Percentiles rank a stretch among this genome's conserved stretches.
phyloP scores from a whole-genome alignment of 2,888 invertebrate species.

The Keiferia lycopersicella region DNA sequence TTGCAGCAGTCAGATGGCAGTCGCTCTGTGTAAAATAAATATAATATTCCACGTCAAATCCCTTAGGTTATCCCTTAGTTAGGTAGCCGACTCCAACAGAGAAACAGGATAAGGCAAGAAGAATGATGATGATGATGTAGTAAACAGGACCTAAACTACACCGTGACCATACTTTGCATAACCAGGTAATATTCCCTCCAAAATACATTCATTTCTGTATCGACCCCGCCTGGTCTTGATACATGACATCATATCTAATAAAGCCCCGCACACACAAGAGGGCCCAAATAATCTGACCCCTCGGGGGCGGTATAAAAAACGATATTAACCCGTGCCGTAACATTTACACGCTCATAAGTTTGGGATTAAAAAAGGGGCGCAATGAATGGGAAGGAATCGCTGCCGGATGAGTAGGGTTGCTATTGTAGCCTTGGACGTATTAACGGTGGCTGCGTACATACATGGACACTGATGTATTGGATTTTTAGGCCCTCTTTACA shows the following conservation, averaged over 20 bases:
- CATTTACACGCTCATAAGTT: conserved; percentile 74
- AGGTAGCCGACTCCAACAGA: too few relatives aligned
- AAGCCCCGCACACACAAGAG: conserved; percentile 8
- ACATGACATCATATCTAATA: conserved; percentile 19
- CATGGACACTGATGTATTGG: background rate
- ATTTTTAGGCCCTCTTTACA: too few relatives aligned
- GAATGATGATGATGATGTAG: too few relatives aligned
- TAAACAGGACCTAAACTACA: too few relatives aligned
- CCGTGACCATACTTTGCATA: background rate
- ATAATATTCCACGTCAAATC: too few relatives aligned
- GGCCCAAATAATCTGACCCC: conserved; percentile 33
- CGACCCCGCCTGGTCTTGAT: background rate
- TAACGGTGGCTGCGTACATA: conserved; percentile 29
- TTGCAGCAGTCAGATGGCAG: too few relatives aligned
- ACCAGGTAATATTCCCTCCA: background rate
- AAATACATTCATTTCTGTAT: background rate
- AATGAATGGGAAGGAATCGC: conserved; percentile 54
- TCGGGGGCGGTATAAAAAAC: conserved; percentile 58
- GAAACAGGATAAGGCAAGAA: too few relatives aligned
- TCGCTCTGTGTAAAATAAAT: too few relatives aligned
- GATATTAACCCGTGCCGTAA: conserved; percentile 67
- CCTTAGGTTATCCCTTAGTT: too few relatives aligned
- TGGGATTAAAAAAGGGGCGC: conserved; percentile 68
- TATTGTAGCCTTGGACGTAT: conserved; percentile 37
- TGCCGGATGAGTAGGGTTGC: conserved; percentile 55